Evolutionary conservation across 2,888 invertebrate genomes (phyloP), one percentile per base, ranked within the genome.

Genomic region (Sialis lutaria): DNA sequence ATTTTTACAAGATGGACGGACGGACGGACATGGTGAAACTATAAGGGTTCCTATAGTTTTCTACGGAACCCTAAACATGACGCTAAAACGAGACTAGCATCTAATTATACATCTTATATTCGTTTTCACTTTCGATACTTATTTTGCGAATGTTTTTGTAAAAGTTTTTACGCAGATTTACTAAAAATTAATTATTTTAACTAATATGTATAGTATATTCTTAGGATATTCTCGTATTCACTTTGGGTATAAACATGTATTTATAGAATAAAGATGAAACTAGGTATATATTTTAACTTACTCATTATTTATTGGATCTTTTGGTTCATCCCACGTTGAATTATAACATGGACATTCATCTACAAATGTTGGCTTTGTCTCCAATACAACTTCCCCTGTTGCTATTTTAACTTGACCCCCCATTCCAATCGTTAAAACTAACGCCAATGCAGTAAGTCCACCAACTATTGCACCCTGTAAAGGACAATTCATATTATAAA

Each of bases 391-490:
- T 30, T 60, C 53, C 0, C 67, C 70, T 33, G 60, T 67, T 1
- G 68, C 61, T 49, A 72, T 68, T 1, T 75, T 67, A 8, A 79
- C 56, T 60, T 82, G 82, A 1, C 81, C 76, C 0, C 82, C 82
- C 33, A 79, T 67, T 13, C 80, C 80, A 48, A 81, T 79, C 62
- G 72, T 72, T 44, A 75, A 60, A 45, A 82, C 75, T 45, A 81
- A 55, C 33, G 65, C 57, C 45, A 79, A 58, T 1, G 78, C 75
- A n/a, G 72, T 64, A 9, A 75, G 56, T 1, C 79, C 75, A 9
- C 82, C 82, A 5, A 67, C 64, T 45, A 81, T 65, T 1, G 82
- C 82, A 6, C 82, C 83, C 75, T 78, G 55, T 6, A 57, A 57
- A 50, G 42, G 22, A 22, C 22, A 22, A 22, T 22, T 22, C 22